Base-by-base conservation (phyloP, 1,140 invertebrate species). In the Apis dorsata region DNA sequence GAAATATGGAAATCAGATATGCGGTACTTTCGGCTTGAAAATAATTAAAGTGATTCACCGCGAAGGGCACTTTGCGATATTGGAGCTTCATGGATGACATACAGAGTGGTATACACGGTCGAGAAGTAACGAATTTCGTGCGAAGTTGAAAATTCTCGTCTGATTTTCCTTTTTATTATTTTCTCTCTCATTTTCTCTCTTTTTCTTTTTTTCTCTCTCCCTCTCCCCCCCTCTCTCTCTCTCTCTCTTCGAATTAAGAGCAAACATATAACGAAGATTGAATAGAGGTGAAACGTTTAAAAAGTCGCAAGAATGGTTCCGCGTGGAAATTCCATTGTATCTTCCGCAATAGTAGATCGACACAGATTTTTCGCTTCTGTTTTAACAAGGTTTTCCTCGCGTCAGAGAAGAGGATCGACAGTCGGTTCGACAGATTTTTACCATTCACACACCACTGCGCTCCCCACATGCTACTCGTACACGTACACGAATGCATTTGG, bases 401-500 rank as follows among this genome's bases (percentile, higher is more conserved):
- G 1, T 13, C 21, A 12, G n/a, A 60, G 63, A 74, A 63, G 44
- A 60, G 59, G 75, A 85, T 81, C 70, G 79, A 51, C 53, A 66
- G 62, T 85, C 84, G 79, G 15, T 69, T 63, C 69, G 62, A 77
- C 53, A 66, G 51, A 82, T 55, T 75, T 55, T 75, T 60, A 49
- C 21, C 76, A 74, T 72, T 79, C 80, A 44, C 5, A 65, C 84
- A 62, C 73, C 84, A 62, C 73, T 24, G 15, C n/a, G 49, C 71
- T 44, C 71, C 63, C 71, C 70, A 69, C 70, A 63, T 28, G 57
- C 79, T 76, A 72, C 70, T 77, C 75, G 70, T 82, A 87, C 82
- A 78, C 72, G 69, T 85, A 89, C 75, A 84, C 76, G 65, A 80
- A 85, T 82, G 80, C 53, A 19, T 51, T 21, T 72, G 44, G 62